Percentiles rank a stretch among this genome's conserved stretches.
Evolutionary conservation across 2,113 vertebrate genomes (phyloP).

Genomic region (Alligator sinensis): DNA sequence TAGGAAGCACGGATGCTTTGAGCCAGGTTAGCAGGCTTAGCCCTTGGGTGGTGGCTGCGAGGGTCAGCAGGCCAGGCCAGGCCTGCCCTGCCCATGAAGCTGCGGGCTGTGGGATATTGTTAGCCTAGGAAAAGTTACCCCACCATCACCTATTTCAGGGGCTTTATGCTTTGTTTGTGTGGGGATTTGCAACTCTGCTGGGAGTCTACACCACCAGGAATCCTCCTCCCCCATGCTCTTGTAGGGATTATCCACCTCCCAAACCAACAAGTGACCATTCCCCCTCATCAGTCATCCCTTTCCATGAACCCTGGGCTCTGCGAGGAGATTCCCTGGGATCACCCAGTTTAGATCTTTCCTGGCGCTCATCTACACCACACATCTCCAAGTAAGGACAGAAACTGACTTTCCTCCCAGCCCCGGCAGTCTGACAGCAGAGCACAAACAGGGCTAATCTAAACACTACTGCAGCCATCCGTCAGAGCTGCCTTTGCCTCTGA

Average conservation of each 20-base stretch:
- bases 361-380: not conserved
- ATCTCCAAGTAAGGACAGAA: slow-evolving; percentile 62
- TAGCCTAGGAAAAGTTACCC: not conserved
- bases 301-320: not conserved
- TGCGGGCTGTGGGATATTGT: not conserved
- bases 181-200: not conserved
- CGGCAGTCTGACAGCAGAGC: not conserved
- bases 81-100: not conserved
- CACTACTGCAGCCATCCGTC: not conserved
- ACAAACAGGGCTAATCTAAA: slow-evolving; percentile 22
- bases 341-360: not conserved
- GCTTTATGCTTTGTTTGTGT: not conserved
- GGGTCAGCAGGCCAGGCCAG: too few species aligned
- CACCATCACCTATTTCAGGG: not conserved
- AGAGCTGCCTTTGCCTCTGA: not conserved
- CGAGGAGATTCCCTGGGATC: not conserved
- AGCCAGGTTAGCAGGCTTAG: not conserved
- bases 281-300: not conserved
- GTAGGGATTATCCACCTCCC: not conserved
- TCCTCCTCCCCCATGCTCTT: too few species aligned
- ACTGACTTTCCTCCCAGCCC: not conserved
- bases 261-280: not conserved
- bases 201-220: not conserved
- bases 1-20: too few species aligned
- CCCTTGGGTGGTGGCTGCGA: too few species aligned